These are phyloP conservation scores for Pollenia angustigena DNA, from an alignment of 2,888 invertebrate genomes.

Conservation along the genomic window DNA sequence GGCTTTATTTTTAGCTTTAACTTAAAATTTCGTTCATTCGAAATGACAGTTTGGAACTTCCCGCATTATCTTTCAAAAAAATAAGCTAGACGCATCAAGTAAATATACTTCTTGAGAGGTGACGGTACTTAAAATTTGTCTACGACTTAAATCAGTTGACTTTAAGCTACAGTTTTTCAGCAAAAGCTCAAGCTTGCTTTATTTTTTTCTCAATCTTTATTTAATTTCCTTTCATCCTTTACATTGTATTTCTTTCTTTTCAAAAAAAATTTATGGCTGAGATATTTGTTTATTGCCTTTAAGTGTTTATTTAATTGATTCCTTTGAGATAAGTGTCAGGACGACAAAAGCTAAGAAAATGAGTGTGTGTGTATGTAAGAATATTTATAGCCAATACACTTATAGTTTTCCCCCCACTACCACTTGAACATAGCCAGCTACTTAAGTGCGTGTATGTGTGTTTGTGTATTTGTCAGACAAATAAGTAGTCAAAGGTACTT, in stretches of 20 bases:
- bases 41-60: too few species aligned
- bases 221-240: not conserved
- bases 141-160: too few species aligned
- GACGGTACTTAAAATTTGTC: too few species aligned
- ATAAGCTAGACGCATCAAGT: too few species aligned
- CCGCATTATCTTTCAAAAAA: too few species aligned
- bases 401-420: slow-evolving; percentile 15
- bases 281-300: slow-evolving; percentile 67
- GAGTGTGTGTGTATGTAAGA: slow-evolving; percentile 11
- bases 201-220: not conserved
- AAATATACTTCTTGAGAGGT: too few species aligned
- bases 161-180: too few species aligned
- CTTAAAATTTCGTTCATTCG: too few species aligned
- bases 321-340: slow-evolving; percentile 75
- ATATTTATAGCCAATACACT: slow-evolving; percentile 51
- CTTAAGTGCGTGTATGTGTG: slow-evolving; percentile 72
- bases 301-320: slow-evolving; percentile 81
- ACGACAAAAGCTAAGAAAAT: slow-evolving; percentile 1
- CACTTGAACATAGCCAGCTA: slow-evolving; percentile 55
- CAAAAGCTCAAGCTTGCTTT: too few species aligned
- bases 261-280: slow-evolving; percentile 14
- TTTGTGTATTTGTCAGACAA: slow-evolving; percentile 59
- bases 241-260: not conserved
- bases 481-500: slow-evolving; percentile 75
- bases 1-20: too few species aligned